Percentiles rank a stretch among this genome's conserved stretches.
These are phyloP conservation scores for Phymastichus coffea DNA, from an alignment of 1,140 invertebrate genomes.

Conservation along the genomic window DNA sequence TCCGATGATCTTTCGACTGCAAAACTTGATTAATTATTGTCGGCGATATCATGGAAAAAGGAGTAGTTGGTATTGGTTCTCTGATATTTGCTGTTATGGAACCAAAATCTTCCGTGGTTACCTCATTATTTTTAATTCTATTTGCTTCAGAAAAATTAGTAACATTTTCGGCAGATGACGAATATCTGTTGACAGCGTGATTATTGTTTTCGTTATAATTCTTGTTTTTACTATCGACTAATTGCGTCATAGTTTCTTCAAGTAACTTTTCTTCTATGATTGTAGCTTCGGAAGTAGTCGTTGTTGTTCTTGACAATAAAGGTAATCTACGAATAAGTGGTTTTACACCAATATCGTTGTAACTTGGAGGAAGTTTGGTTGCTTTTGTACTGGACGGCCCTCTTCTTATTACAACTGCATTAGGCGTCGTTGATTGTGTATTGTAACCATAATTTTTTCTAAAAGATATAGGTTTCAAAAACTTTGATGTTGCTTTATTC, in stretches of 20 bases:
- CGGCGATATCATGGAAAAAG: neutral
- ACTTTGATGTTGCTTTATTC: conserved; percentile 34
- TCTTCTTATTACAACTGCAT: conserved; percentile 47
- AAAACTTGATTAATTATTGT: neutral
- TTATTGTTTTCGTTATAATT: neutral
- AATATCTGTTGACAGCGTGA: neutral
- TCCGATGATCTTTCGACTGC: neutral
- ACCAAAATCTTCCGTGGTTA: too few relatives aligned
- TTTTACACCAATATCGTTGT: conserved; percentile 49
- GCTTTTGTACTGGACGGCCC: conserved; percentile 48
- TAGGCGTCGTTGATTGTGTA: conserved; percentile 47
- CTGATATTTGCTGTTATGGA: too few relatives aligned
- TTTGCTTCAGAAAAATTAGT: neutral
- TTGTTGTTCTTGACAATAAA: conserved; percentile 32
- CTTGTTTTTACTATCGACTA: neutral
- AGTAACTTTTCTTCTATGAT: neutral
- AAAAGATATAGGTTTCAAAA: conserved; percentile 45
- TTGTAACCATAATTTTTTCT: conserved; percentile 49
- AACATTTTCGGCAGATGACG: neutral
- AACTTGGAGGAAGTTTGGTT: conserved; percentile 44
- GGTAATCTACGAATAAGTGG: conserved; percentile 47
- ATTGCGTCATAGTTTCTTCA: neutral
- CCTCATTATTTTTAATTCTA: neutral
- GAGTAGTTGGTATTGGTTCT: neutral
- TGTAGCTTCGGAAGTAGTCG: conserved; percentile 15